Conservation (phyloP, 2,113 vertebrate genomes). For the Ceratotherium simum region DNA sequence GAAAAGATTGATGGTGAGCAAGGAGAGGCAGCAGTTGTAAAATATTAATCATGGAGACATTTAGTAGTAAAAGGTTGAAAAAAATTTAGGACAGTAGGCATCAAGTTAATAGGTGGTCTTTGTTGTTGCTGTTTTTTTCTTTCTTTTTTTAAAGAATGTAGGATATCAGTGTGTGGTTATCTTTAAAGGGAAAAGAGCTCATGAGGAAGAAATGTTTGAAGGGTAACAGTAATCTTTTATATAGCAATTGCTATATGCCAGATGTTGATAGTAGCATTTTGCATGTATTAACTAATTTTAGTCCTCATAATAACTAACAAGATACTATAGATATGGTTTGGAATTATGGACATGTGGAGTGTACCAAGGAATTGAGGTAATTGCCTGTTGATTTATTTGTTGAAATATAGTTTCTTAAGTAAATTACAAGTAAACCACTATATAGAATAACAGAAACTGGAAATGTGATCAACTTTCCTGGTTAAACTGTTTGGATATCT, state of each 20-base stretch:
- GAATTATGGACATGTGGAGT: neutral
- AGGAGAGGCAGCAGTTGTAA: neutral
- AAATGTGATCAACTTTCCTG: conserved; percentile 11
- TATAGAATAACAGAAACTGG: conserved; percentile 31
- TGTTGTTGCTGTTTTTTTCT: neutral
- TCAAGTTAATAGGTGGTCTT: neutral
- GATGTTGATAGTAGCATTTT: neutral
- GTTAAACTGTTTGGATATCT: conserved; percentile 25
- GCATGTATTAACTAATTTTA: neutral
- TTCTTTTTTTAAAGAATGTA: neutral
- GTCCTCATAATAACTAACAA: neutral
- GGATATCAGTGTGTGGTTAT: neutral
- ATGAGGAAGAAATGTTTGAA: conserved; percentile 12
- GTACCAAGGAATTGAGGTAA: neutral
- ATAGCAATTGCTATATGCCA: neutral
- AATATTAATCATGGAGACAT: conserved; percentile 10
- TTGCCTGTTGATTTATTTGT: neutral
- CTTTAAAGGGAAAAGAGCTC: conserved; percentile 39
- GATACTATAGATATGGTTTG: neutral
- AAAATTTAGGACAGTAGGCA: neutral
- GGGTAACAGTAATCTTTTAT: neutral
- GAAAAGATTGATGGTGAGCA: neutral
- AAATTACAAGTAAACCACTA: neutral
- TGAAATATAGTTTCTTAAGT: neutral
- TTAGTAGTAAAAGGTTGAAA: neutral